Evolutionary conservation across 2,888 invertebrate genomes (phyloP).

Genomic region (Drosophila prolongata): DNA sequence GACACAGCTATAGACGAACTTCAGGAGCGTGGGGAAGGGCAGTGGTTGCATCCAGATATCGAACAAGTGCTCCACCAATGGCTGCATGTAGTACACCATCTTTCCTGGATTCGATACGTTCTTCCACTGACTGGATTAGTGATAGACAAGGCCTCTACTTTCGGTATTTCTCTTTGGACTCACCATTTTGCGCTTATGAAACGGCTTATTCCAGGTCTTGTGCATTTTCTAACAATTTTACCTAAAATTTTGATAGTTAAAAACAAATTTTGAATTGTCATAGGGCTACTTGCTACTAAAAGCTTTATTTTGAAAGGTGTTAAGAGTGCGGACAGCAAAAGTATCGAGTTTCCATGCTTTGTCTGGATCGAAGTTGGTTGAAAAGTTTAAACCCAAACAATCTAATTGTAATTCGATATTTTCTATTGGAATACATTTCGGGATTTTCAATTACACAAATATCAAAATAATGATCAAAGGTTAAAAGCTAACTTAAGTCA

Average conservation of each 20-base stretch:
- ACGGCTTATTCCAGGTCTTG: constrained; percentile 76
- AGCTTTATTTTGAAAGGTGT: not conserved
- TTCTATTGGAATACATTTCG: not conserved
- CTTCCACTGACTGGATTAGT: constrained; percentile 66
- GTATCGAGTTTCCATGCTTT: constrained; percentile 3
- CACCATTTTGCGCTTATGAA: constrained; percentile 79
- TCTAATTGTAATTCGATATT: not conserved
- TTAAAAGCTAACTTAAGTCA: not conserved
- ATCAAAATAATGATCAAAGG: not conserved
- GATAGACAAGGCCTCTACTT: not conserved
- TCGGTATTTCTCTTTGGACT: constrained; percentile 9
- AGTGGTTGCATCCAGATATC: constrained; percentile 76
- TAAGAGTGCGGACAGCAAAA: not conserved
- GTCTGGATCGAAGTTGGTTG: not conserved
- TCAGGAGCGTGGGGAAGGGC: constrained; percentile 80
- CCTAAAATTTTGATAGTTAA: not conserved
- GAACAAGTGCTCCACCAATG: constrained; percentile 68
- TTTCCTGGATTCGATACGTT: constrained; percentile 59
- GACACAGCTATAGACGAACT: constrained; percentile 59
- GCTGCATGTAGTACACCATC: constrained; percentile 73
- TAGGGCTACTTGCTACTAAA: not conserved
- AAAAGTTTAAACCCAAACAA: constrained; percentile 5
- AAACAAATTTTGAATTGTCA: constrained; percentile 2
- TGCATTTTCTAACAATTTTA: constrained; percentile 49
- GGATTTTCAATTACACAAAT: not conserved